Evolutionary conservation across 2,888 invertebrate species (phyloP), one percentile per base, ranked within the genome.

Genomic region (Napeogenes inachia): DNA sequence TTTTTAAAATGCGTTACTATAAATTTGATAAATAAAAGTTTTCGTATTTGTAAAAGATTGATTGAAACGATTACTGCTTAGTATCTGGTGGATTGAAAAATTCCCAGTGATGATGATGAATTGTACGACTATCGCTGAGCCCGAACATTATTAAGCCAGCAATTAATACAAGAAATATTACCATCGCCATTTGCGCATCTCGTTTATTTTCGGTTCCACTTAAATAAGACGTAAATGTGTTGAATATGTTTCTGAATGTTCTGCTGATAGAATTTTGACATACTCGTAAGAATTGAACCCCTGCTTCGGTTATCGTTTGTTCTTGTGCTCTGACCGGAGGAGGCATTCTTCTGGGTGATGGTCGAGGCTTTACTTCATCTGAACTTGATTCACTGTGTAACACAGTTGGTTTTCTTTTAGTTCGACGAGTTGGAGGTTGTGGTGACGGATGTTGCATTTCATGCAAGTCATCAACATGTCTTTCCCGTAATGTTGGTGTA

Each of bases 31-130:
- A 10, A 10, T 42, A 42, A 42, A 10, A 10, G 5, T 42, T 42
- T 6, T 10, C 42, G 5, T 42, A 42, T 42, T 12, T 12, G 42
- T 10, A 42, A 42, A 8, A 42, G 42, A 42, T 8, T 3, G 12
- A 53, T 35, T 47, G 5, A 6, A 61, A 68, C 4, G 42, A 46
- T 83, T 74, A 88, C 61, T 84, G 84, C 57, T 92, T 91, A 47
- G 89, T 92, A 66, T 93, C 93, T 8, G 96, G 96, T 12, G 96
- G 96, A 87, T 96, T 96, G 74, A 96, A 95, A 81, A 94, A 96
- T 80, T 96, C 96, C 96, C 96, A 96, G 73, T 96, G 96, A 79
- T 96, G 95, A 73, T 95, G 93, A 79, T 96, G 95, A 69, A 95
- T 92, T 57, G 94, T 93, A 61, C 94, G 92, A 66, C 93, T 93